Percentiles rank a stretch among this genome's conserved stretches.
phyloP scores from a whole-genome alignment of 23 tunicate genomes.

The Corella eumyota region DNA sequence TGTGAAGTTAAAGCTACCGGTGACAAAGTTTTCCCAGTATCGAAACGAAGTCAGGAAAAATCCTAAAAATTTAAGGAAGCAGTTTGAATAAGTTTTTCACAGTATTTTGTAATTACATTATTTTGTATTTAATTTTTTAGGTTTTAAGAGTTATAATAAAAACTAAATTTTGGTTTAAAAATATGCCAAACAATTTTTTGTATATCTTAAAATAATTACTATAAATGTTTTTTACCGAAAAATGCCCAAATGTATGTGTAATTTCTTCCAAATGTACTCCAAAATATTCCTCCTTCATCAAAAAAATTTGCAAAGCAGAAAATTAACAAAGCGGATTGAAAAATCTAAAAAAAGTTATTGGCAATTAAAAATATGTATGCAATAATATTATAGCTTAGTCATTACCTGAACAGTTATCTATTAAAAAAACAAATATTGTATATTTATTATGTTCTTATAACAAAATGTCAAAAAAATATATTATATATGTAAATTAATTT shows the following conservation, averaged over 20 bases:
- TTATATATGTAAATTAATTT: too few relatives aligned
- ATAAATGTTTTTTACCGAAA: conserved; percentile 10
- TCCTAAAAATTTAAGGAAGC: conserved; percentile 32
- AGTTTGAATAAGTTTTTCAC: too few relatives aligned
- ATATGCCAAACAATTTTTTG: background rate
- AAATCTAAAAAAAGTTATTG: background rate
- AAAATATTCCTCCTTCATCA: background rate
- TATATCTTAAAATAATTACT: background rate
- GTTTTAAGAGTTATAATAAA: background rate
- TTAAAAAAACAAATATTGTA: too few relatives aligned
- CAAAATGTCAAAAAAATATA: too few relatives aligned
- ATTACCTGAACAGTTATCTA: too few relatives aligned
- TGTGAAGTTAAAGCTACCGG: conserved; percentile 9
- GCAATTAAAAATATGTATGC: too few relatives aligned
- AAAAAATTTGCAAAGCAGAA: conserved; percentile 18
- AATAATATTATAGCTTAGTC: too few relatives aligned
- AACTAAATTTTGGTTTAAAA: background rate
- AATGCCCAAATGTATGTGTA: conserved; percentile 28
- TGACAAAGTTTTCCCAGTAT: conserved; percentile 86
- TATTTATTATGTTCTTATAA: too few relatives aligned
- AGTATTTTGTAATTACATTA: too few relatives aligned
- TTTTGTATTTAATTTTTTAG: background rate
- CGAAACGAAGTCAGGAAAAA: conserved; percentile 51
- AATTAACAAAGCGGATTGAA: background rate
- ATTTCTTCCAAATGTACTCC: background rate